Evolutionary conservation across 2,888 invertebrate genomes (phyloP).

Genomic region (Archips crataeganus): DNA sequence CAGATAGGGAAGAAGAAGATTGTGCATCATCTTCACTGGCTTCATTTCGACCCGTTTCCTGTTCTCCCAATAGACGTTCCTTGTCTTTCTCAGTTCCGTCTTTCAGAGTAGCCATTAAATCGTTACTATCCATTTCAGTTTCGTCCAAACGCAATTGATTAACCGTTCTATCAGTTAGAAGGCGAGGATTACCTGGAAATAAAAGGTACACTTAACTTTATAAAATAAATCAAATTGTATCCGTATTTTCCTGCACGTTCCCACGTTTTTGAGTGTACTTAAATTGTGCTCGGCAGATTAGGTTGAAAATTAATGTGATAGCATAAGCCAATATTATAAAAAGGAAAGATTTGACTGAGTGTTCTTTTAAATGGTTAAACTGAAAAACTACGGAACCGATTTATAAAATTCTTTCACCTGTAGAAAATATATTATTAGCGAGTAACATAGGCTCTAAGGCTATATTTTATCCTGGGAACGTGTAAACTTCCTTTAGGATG

Average conservation of each 20-base stretch:
- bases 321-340: too few relatives aligned
- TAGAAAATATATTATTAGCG: too few relatives aligned
- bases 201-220: slow-evolving; percentile 18
- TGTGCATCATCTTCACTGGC: background rate
- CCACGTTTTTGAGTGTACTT: too few relatives aligned
- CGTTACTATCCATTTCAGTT: slow-evolving; percentile 3
- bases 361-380: too few relatives aligned
- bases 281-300: background rate
- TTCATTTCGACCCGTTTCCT: background rate
- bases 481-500: too few relatives aligned
- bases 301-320: background rate
- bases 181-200: slow-evolving; percentile 13
- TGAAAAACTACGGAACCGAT: too few relatives aligned
- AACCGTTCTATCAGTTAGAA: background rate
- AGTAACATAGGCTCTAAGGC: too few relatives aligned
- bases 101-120: background rate
- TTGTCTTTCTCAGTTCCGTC: background rate
- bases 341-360: too few relatives aligned
- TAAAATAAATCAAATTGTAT: background rate
- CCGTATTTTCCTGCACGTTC: background rate
- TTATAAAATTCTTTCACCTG: too few relatives aligned
- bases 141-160: background rate
- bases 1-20: background rate
- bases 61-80: background rate
- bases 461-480: too few relatives aligned